Conservation (phyloP, 2,888 invertebrate species). For the Bombylius major region DNA sequence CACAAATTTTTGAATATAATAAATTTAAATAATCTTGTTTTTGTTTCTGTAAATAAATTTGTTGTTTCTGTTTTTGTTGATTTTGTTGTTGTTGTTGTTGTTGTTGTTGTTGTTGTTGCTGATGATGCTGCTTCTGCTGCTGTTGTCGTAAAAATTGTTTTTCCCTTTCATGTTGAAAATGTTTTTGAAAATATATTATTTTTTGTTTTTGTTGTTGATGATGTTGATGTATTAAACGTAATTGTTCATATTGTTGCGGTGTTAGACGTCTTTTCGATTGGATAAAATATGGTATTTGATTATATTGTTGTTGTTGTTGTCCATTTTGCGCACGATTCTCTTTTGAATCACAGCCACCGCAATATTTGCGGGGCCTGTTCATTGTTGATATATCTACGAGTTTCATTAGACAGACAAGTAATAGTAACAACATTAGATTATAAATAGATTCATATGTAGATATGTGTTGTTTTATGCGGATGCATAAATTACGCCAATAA, state of each 20-base stretch:
- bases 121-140: too few species aligned
- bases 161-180: too few species aligned
- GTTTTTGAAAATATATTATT: too few species aligned
- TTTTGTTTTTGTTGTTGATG: constrained; percentile 25
- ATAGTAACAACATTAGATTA: constrained; percentile 36
- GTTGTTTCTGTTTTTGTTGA: constrained; percentile 3
- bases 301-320: constrained; percentile 21
- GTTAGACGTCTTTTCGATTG: constrained; percentile 12
- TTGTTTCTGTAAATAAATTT: neutral
- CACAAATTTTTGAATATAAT: neutral
- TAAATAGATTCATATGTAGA: constrained; percentile 16
- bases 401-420: constrained; percentile 36
- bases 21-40: neutral
- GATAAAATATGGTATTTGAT: constrained; percentile 1
- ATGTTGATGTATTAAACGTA: constrained; percentile 31
- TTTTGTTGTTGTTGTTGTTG: constrained; percentile 10
- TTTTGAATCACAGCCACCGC: constrained; percentile 11
- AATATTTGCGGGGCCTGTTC: constrained; percentile 21
- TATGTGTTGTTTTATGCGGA: neutral
- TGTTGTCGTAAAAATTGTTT: too few species aligned
- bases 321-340: constrained; percentile 14
- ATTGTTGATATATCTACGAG: constrained; percentile 35
- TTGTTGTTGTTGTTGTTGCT: constrained; percentile 26
- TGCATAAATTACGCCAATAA: neutral
- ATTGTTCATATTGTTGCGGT: constrained; percentile 51